phyloP scores from a whole-genome alignment of 2,797 vertebrate species.

The Hydrophis major region DNA sequence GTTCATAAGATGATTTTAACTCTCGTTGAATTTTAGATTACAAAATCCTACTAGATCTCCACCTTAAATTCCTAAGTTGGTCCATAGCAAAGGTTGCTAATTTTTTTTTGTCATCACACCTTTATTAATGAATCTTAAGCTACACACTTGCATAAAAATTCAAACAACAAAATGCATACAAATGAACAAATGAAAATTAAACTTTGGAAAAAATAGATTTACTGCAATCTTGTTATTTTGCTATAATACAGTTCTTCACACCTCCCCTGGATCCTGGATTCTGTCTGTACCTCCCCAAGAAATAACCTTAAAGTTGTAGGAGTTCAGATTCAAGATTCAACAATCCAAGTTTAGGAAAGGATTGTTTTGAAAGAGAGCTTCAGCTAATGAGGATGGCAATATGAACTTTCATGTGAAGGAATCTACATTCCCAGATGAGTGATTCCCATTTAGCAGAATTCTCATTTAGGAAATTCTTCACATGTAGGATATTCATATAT shows the following conservation, averaged over 20 bases:
- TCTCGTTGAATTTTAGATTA: background rate
- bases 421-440: background rate
- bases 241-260: background rate
- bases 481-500: background rate
- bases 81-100: background rate
- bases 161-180: background rate
- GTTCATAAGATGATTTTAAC: background rate
- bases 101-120: background rate
- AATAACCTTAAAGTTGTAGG: background rate
- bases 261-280: background rate
- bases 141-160: background rate
- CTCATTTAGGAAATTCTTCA: background rate
- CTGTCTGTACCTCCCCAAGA: background rate
- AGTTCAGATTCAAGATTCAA: background rate
- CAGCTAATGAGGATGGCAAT: background rate
- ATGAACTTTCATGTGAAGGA: background rate
- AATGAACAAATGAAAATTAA: background rate
- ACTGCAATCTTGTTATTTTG: background rate
- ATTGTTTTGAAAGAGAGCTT: background rate
- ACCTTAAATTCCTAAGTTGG: background rate
- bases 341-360: background rate
- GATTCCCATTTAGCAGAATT: background rate
- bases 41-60: background rate
- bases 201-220: background rate
- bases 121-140: background rate